A percentile compares a stretch with the other conserved stretches of the same genome.
Evolutionary conservation across 1,140 invertebrate species (phyloP).

Genomic region (Drosophila miranda): DNA sequence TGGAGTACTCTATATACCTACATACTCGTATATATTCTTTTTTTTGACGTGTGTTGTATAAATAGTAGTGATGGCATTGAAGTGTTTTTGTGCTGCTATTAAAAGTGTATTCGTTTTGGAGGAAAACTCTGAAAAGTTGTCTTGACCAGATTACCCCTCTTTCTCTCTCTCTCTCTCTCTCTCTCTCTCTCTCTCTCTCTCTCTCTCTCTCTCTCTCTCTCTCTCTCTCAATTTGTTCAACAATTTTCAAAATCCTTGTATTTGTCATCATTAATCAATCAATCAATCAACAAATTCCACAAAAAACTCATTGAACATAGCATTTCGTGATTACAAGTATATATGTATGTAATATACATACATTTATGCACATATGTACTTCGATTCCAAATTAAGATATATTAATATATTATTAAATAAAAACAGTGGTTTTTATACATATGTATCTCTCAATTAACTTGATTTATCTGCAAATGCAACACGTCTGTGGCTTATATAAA

Average conservation of each 20-base stretch:
- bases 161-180: too few species aligned
- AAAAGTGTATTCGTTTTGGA: slow-evolving; percentile 13
- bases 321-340: too few species aligned
- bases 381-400: background rate
- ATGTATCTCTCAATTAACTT: too few species aligned
- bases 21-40: slow-evolving; percentile 3
- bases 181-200: too few species aligned
- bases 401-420: slow-evolving; percentile 21
- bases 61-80: slow-evolving; percentile 40
- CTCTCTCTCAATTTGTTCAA: too few species aligned
- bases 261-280: too few species aligned
- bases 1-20: slow-evolving; percentile 9
- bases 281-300: too few species aligned
- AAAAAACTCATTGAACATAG: too few species aligned
- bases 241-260: too few species aligned
- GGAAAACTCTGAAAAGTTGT: slow-evolving; percentile 15
- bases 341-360: background rate
- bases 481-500: too few species aligned
- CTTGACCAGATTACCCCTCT: background rate
- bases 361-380: slow-evolving; percentile 16
- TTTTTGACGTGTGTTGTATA: slow-evolving; percentile 1
- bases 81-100: slow-evolving; percentile 21
- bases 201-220: too few species aligned
- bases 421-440: background rate
- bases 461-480: too few species aligned